Conservation (phyloP, 2,888 invertebrate genomes). For the Lasioglossum morio region DNA sequence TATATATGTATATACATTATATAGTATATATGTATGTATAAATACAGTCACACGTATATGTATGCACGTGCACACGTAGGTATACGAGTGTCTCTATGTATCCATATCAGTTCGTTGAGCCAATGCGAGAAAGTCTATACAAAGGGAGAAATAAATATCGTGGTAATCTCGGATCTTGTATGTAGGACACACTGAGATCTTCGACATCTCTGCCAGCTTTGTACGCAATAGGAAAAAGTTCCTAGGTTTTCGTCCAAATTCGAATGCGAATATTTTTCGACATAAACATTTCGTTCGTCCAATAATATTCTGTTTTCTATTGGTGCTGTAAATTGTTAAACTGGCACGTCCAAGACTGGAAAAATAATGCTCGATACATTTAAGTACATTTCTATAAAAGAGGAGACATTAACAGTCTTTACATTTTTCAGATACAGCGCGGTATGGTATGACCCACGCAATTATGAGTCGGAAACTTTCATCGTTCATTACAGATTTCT, state of each 20-base stretch:
- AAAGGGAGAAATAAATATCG: constrained; percentile 81
- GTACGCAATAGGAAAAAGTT: constrained; percentile 7
- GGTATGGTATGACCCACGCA: no score
- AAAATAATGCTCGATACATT: background rate
- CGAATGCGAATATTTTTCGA: background rate
- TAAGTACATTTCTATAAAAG: background rate
- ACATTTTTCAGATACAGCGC: no score
- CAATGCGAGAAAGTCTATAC: constrained; percentile 68
- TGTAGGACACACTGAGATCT: constrained; percentile 64
- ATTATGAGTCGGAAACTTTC: no score
- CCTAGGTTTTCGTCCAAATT: background rate
- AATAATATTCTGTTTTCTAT: background rate
- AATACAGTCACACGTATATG: background rate
- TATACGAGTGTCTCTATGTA: constrained; percentile 2
- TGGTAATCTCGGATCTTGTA: constrained; percentile 71
- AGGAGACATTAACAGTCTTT: no score
- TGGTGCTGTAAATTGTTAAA: background rate
- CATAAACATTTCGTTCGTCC: background rate
- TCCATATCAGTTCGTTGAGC: constrained; percentile 38
- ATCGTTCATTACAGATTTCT: no score
- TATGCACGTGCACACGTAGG: background rate
- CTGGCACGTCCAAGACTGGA: background rate
- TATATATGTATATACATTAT: background rate
- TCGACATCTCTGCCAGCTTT: constrained; percentile 26
- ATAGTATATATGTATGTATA: constrained; percentile 56